A percentile compares a stretch with the other conserved stretches of the same genome.
Conservation (phyloP, 2,113 vertebrate species). For the Ophthalmolycus amberensis region DNA sequence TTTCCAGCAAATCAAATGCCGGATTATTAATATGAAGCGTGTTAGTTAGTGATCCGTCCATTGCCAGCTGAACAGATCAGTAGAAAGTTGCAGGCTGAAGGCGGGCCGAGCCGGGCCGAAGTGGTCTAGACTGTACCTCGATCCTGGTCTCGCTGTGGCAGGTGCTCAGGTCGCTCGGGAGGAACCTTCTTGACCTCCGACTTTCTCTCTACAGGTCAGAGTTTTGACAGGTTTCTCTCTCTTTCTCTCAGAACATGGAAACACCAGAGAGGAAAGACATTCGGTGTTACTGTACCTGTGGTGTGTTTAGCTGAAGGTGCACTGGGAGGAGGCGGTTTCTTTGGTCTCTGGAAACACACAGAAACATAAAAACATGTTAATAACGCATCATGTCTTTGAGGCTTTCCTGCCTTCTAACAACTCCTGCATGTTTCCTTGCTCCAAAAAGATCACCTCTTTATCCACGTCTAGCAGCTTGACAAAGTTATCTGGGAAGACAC, state of each 20-base stretch:
- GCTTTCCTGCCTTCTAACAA: neutral
- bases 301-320: constrained; percentile 90
- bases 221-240: constrained; percentile 48
- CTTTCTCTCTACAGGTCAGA: constrained; percentile 88
- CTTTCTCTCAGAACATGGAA: neutral
- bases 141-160: constrained; percentile 89
- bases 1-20: neutral
- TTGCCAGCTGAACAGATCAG: constrained; percentile 6
- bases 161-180: constrained; percentile 93
- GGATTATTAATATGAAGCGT: neutral
- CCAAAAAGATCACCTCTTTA: constrained; percentile 87
- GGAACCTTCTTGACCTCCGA: constrained; percentile 93
- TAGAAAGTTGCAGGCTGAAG: neutral
- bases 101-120: neutral
- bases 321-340: constrained; percentile 96
- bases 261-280: neutral
- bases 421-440: neutral
- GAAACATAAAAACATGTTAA: neutral
- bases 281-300: constrained; percentile 84
- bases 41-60: constrained; percentile 9
- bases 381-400: neutral
- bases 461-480: constrained; percentile 96
- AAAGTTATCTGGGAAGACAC: constrained; percentile 98
- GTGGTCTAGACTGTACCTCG: constrained; percentile 86
- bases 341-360: constrained; percentile 91